Conservation (phyloP, 2,888 invertebrate genomes). For the Trissonchulus sp. region DNA sequence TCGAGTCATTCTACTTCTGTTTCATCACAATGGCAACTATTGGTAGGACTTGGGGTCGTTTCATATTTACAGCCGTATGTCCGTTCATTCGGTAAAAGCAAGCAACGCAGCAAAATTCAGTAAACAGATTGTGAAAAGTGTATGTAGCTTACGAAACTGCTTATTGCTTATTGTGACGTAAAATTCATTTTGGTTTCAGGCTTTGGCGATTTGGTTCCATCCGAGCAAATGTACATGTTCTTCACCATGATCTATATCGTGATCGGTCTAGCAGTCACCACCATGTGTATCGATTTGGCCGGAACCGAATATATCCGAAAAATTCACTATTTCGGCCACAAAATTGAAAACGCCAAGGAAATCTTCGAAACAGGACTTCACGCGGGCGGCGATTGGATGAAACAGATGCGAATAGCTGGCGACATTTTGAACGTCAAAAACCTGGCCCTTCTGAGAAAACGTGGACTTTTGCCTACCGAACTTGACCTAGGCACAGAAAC, state of each 20-base stretch:
- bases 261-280: conserved; percentile 28
- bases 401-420: conserved; percentile 37
- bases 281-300: conserved; percentile 30
- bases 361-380: conserved; percentile 41
- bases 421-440: conserved; percentile 4
- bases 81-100: too few relatives aligned
- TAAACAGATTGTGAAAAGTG: too few relatives aligned
- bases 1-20: conserved; percentile 27
- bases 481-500: not conserved
- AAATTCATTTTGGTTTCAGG: too few relatives aligned
- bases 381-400: conserved; percentile 47
- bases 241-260: conserved; percentile 25
- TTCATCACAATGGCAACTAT: conserved; percentile 30
- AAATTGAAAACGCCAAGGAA: conserved; percentile 22
- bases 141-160: too few relatives aligned
- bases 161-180: too few relatives aligned
- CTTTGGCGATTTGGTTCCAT: conserved; percentile 27
- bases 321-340: conserved; percentile 28
- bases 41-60: conserved; percentile 15
- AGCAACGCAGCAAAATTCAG: too few relatives aligned
- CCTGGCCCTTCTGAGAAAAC: not conserved
- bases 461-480: not conserved
- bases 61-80: too few relatives aligned
- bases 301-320: conserved; percentile 29
- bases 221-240: conserved; percentile 28